Percentiles rank a stretch among this genome's conserved stretches.
phyloP scores from a whole-genome alignment of 2,888 invertebrate genomes.

The Synergus laeviventris region DNA sequence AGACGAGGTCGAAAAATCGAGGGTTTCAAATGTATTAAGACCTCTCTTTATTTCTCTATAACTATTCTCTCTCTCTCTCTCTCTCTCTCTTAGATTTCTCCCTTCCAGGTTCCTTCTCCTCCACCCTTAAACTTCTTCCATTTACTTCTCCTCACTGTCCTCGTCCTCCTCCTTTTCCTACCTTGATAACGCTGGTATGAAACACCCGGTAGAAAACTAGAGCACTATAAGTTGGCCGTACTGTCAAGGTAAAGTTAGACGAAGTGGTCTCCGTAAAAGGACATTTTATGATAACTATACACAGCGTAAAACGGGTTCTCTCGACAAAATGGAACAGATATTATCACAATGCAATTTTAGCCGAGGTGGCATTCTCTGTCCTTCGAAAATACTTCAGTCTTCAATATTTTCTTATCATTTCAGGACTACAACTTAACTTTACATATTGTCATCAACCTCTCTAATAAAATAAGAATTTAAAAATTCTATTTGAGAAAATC shows the following conservation, averaged over 20 bases:
- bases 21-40: conserved; percentile 40
- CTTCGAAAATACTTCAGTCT: conserved; percentile 26
- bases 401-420: conserved; percentile 18
- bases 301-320: conserved; percentile 31
- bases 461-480: too few species aligned
- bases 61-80: conserved; percentile 27
- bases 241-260: conserved; percentile 40
- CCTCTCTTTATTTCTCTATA: conserved; percentile 36
- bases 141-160: background rate
- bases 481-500: too few species aligned
- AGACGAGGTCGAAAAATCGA: conserved; percentile 40
- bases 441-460: background rate
- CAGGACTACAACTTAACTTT: background rate
- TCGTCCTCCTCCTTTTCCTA: conserved; percentile 26
- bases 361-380: conserved; percentile 32
- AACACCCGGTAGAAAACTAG: conserved; percentile 41
- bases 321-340: conserved; percentile 37
- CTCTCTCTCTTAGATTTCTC: conserved; percentile 3
- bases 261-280: conserved; percentile 36
- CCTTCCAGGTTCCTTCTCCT: background rate
- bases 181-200: conserved; percentile 29
- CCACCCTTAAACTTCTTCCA: background rate
- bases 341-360: conserved; percentile 39
- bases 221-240: conserved; percentile 35
- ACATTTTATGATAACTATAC: conserved; percentile 40